Evolutionary conservation across 2,113 vertebrate genomes (phyloP).

Genomic region (Notarius quadriscutis): DNA sequence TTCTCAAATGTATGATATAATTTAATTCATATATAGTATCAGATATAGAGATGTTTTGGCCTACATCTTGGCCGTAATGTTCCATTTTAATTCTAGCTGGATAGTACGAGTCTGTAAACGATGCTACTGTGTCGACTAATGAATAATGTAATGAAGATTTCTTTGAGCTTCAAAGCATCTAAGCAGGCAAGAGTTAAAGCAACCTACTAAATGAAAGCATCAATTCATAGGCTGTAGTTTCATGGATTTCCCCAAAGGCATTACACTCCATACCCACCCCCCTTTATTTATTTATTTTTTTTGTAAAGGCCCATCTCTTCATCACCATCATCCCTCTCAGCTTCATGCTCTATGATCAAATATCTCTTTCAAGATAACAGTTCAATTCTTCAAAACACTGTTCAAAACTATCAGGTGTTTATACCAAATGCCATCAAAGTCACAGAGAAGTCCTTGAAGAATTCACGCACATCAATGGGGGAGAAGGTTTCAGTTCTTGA

Average conservation of each 20-base stretch:
- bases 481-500: slow-evolving; percentile 29
- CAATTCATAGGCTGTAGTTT: slow-evolving; percentile 38
- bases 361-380: slow-evolving; percentile 54
- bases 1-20: background rate
- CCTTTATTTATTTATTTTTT: slow-evolving; percentile 20
- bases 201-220: slow-evolving; percentile 36
- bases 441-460: slow-evolving; percentile 52
- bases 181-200: background rate
- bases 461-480: slow-evolving; percentile 29
- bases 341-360: slow-evolving; percentile 51
- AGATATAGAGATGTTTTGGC: background rate
- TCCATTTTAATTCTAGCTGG: background rate
- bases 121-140: background rate
- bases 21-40: background rate
- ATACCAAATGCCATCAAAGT: slow-evolving; percentile 59
- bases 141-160: background rate
- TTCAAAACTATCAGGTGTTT: slow-evolving; percentile 58
- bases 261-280: slow-evolving; percentile 3
- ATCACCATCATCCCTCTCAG: slow-evolving; percentile 39
- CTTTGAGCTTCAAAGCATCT: slow-evolving; percentile 3
- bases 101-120: background rate
- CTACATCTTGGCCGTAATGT: background rate
- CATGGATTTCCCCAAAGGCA: slow-evolving; percentile 50
- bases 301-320: slow-evolving; percentile 28
- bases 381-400: slow-evolving; percentile 43